These are phyloP conservation scores for Rhegmatorhina hoffmannsi DNA, from an alignment of 2,113 vertebrate species.

Conservation along the genomic window DNA sequence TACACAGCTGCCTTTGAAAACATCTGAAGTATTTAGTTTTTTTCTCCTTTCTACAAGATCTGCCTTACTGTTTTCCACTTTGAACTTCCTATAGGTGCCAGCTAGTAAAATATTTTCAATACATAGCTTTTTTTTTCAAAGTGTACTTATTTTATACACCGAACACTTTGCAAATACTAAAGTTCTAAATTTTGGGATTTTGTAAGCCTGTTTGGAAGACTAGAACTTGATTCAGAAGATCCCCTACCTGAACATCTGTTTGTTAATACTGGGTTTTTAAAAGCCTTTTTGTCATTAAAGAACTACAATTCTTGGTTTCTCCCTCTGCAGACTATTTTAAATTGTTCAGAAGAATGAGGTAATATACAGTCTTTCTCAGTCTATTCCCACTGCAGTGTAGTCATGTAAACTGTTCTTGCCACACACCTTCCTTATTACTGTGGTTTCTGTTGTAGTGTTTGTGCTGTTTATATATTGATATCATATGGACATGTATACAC, in stretches of 20 bases:
- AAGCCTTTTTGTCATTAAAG: background rate
- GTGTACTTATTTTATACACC: background rate
- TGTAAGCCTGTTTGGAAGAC: background rate
- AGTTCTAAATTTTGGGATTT: background rate
- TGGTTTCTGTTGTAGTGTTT: background rate
- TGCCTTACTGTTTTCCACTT: background rate
- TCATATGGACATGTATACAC: background rate
- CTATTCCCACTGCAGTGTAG: accelerated
- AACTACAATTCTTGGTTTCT: background rate
- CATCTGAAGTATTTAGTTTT: background rate
- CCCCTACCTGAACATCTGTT: background rate
- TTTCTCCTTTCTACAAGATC: background rate
- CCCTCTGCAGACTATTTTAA: background rate
- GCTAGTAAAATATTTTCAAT: background rate
- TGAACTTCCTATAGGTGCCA: background rate
- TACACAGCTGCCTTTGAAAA: slow-evolving; percentile 1
- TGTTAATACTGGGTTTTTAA: background rate
- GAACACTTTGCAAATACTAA: background rate
- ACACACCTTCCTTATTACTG: background rate
- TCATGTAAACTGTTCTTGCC: accelerated
- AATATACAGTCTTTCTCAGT: background rate
- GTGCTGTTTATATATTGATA: background rate
- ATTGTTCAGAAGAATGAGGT: background rate
- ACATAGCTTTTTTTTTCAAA: background rate
- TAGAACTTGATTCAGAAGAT: background rate